A percentile compares a stretch with the other conserved stretches of the same genome.
Conservation (phyloP, 2,888 invertebrate genomes). For the Resseliella maxima region DNA sequence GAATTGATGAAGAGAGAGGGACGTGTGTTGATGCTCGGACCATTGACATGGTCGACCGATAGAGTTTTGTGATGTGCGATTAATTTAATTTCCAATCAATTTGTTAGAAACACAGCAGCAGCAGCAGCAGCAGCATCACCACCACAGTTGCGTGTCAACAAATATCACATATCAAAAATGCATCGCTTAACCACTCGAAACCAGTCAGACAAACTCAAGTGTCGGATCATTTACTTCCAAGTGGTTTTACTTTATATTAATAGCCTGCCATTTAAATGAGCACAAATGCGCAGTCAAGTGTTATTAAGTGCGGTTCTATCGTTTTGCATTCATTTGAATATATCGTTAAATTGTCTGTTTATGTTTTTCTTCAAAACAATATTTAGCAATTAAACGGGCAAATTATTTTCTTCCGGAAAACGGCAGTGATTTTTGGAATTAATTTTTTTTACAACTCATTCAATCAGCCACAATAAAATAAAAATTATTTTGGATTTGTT, state of each 20-base stretch:
- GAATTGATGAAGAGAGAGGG: background rate
- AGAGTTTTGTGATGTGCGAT: background rate
- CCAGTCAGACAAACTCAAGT: slow-evolving; percentile 10
- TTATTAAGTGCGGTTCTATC: slow-evolving; percentile 45
- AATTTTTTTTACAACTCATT: background rate
- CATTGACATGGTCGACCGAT: background rate
- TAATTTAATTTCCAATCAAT: slow-evolving; percentile 45
- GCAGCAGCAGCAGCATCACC: background rate
- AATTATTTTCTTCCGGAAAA: background rate
- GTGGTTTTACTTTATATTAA: slow-evolving; percentile 26
- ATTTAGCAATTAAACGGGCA: background rate
- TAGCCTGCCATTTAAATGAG: background rate
- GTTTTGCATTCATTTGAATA: background rate
- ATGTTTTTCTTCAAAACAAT: background rate
- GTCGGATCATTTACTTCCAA: background rate
- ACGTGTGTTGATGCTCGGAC: background rate
- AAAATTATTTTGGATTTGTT: too few species aligned
- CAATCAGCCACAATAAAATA: too few species aligned
- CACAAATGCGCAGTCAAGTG: slow-evolving; percentile 46
- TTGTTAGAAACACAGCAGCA: background rate
- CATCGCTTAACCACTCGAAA: background rate
- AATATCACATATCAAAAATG: slow-evolving; percentile 50
- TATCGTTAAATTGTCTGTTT: slow-evolving; percentile 26
- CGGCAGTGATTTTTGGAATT: background rate
- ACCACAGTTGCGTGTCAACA: slow-evolving; percentile 29